phyloP scores from a whole-genome alignment of 2,113 vertebrate genomes.

The Alethe castanea region DNA sequence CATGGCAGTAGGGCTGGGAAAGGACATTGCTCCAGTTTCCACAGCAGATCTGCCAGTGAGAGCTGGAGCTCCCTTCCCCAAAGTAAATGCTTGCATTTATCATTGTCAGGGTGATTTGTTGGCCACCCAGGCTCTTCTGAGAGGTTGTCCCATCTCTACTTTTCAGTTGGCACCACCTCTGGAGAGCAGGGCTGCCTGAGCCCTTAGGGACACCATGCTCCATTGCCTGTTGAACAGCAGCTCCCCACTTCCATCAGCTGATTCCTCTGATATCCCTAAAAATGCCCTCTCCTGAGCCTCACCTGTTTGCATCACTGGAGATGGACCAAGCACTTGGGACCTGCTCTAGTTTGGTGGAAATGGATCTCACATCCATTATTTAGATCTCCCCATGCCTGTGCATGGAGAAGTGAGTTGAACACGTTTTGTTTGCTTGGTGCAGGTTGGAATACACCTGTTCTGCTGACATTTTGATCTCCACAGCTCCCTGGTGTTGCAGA shows the following conservation, averaged over 20 bases:
- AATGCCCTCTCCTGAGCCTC: accelerated
- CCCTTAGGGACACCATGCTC: slow-evolving; percentile 32
- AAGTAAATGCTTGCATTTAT: slow-evolving; percentile 69
- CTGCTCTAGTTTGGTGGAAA: not conserved
- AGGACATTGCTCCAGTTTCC: not conserved
- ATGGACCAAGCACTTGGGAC: not conserved
- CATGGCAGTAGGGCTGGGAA: accelerated
- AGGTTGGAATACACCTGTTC: not conserved
- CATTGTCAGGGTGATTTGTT: slow-evolving; percentile 57
- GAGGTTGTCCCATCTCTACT: slow-evolving; percentile 45
- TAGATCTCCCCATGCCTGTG: not conserved
- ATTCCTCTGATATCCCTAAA: not conserved
- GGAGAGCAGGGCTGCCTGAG: slow-evolving; percentile 3
- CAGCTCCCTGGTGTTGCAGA: not conserved
- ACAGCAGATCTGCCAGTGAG: not conserved
- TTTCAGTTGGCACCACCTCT: slow-evolving; percentile 65
- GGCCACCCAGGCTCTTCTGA: slow-evolving; percentile 26
- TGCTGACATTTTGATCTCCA: not conserved
- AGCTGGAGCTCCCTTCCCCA: not conserved
- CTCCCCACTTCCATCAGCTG: not conserved
- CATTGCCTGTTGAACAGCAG: slow-evolving; percentile 52
- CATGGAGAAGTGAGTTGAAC: not conserved
- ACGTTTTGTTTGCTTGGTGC: not conserved
- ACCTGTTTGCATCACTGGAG: not conserved
- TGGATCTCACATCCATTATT: not conserved